Percentiles rank a stretch among this genome's conserved stretches.
Evolutionary conservation across 2,113 vertebrate species (phyloP).

Genomic region (Eira barbara): DNA sequence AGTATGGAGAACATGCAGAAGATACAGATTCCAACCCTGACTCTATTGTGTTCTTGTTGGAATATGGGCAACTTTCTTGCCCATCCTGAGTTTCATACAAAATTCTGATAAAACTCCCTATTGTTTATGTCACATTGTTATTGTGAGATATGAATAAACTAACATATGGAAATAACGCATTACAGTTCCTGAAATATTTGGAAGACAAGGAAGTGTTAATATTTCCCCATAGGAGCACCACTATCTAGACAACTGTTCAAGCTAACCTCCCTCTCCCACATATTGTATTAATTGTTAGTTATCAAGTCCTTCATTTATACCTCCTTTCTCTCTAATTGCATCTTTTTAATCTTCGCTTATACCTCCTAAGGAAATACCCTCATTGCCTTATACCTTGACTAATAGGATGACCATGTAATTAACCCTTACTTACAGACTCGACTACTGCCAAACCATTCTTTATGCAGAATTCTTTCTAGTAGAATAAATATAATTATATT

Average conservation of each 20-base stretch:
- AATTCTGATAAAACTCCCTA: background rate
- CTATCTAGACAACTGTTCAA: background rate
- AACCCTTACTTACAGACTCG: background rate
- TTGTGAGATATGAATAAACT: background rate
- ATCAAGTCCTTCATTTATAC: background rate
- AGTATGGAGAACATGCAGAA: background rate
- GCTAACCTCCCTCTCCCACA: background rate
- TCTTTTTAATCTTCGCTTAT: background rate
- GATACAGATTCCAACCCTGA: background rate
- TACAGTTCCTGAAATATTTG: background rate
- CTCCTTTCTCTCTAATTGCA: background rate
- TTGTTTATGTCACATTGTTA: background rate
- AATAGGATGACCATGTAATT: background rate
- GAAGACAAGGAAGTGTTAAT: background rate
- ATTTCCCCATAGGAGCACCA: background rate
- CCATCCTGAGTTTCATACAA: background rate
- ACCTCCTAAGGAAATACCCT: background rate
- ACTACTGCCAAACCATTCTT: background rate
- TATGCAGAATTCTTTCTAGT: conserved; percentile 10
- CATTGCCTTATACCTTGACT: background rate
- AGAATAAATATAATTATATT: conserved; percentile 25
- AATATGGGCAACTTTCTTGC: background rate
- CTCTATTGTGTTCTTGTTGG: background rate
- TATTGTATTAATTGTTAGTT: background rate
- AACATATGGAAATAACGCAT: background rate